A percentile compares a stretch with the other conserved stretches of the same genome.
Evolutionary conservation across 2,113 vertebrate species (phyloP).

Genomic region (Ageneiosus marmoratus): DNA sequence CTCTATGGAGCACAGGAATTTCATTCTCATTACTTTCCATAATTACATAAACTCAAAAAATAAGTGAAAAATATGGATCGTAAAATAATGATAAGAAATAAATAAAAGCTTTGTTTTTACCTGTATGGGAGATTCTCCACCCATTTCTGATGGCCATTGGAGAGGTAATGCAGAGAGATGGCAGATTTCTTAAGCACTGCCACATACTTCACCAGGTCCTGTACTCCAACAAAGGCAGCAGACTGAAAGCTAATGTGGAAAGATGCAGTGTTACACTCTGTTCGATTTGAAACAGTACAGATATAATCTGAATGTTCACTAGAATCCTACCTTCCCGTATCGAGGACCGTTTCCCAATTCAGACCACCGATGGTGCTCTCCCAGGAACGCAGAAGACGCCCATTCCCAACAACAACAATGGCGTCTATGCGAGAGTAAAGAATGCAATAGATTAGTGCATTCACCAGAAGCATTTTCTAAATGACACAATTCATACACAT

Average conservation of each 20-base stretch:
- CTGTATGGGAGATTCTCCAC: slow-evolving; percentile 88
- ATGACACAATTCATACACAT: background rate
- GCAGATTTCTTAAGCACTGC: slow-evolving; percentile 84
- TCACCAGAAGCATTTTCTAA: background rate
- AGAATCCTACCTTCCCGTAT: slow-evolving; percentile 82
- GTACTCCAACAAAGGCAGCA: slow-evolving; percentile 81
- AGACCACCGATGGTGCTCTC: slow-evolving; percentile 89
- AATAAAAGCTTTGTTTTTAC: slow-evolving; percentile 60
- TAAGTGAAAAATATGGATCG: background rate
- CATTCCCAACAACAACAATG: slow-evolving; percentile 82
- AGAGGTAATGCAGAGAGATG: slow-evolving; percentile 87
- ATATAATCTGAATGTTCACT: background rate
- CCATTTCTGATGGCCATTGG: slow-evolving; percentile 94
- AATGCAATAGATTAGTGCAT: background rate
- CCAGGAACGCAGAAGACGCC: slow-evolving; percentile 90
- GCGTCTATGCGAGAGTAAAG: slow-evolving; percentile 76
- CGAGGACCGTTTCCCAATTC: slow-evolving; percentile 91
- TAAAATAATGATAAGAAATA: background rate
- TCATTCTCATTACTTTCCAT: background rate
- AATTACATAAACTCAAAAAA: background rate
- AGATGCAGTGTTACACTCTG: background rate
- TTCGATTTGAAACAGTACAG: background rate
- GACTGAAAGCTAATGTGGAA: slow-evolving; percentile 80
- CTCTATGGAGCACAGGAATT: too few relatives aligned
- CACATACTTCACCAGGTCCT: slow-evolving; percentile 79